Percentiles rank a stretch among this genome's conserved stretches.
Evolutionary conservation across 1,140 invertebrate species (phyloP).

Genomic region (Bombus pyrosoma): DNA sequence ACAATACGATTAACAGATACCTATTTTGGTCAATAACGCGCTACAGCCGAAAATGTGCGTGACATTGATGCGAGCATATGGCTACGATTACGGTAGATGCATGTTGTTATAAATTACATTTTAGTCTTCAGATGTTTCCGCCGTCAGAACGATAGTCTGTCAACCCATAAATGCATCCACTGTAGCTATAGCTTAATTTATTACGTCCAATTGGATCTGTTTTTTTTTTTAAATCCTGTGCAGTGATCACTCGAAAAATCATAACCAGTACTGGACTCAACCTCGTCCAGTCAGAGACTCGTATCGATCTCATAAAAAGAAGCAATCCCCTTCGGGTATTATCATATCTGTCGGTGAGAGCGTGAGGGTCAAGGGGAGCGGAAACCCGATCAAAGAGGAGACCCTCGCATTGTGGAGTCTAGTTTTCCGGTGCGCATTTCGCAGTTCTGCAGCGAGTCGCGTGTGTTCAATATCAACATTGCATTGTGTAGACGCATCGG

Average conservation of each 20-base stretch:
- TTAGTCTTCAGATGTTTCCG: too few relatives aligned
- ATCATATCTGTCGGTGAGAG: constrained; percentile 31
- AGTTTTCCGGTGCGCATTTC: constrained; percentile 62
- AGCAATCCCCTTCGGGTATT: constrained; percentile 7
- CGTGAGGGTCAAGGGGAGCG: neutral
- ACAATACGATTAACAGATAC: neutral
- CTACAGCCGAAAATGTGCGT: neutral
- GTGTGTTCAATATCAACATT: constrained; percentile 70
- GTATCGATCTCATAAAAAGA: neutral
- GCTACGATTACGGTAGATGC: neutral
- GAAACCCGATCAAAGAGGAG: constrained; percentile 17
- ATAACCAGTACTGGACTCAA: neutral
- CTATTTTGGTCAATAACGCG: neutral
- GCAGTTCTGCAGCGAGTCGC: constrained; percentile 57
- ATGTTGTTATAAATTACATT: neutral
- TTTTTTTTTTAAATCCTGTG: too few relatives aligned
- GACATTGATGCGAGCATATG: neutral
- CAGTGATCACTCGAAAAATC: neutral
- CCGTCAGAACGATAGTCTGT: too few relatives aligned
- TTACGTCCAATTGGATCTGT: too few relatives aligned
- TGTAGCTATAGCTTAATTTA: too few relatives aligned
- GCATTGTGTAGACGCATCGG: constrained; percentile 71
- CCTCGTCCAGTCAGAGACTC: neutral
- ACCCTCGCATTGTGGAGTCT: constrained; percentile 28
- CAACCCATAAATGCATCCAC: too few relatives aligned